A percentile compares a stretch with the other conserved stretches of the same genome.
phyloP scores from a whole-genome alignment of 2,797 vertebrate genomes.

The Amazonetta brasiliensis region DNA sequence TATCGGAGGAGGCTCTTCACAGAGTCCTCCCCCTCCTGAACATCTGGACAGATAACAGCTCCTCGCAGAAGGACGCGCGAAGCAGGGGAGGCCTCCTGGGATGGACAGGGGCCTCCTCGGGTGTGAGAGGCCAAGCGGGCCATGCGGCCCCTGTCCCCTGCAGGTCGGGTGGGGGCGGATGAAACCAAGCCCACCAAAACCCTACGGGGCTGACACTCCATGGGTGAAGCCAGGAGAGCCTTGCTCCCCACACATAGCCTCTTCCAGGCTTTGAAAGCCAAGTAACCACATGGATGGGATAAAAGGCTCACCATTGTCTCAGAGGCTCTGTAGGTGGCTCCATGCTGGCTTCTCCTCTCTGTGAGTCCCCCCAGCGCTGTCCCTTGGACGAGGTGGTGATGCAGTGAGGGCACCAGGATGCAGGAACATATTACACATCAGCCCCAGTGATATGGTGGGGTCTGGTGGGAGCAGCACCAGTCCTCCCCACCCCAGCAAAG shows the following conservation, averaged over 20 bases:
- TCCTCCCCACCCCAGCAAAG: not conserved
- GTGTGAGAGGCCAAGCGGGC: not conserved
- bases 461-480: not conserved
- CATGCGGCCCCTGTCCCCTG: accelerated
- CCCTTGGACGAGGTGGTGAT: not conserved
- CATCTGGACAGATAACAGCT: slow-evolving; percentile 61
- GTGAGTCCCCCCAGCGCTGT: accelerated
- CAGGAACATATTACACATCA: not conserved
- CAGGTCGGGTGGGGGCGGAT: not conserved
- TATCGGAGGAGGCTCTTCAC: slow-evolving; percentile 40
- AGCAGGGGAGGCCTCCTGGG: not conserved
- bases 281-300: not conserved
- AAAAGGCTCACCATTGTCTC: not conserved
- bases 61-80: slow-evolving; percentile 10
- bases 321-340: not conserved
- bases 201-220: accelerated
- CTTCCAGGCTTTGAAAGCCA: not conserved
- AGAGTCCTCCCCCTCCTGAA: slow-evolving; percentile 50
- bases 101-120: not conserved
- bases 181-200: not conserved
- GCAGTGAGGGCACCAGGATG: no score
- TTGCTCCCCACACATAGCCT: not conserved
- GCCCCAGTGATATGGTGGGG: not conserved
- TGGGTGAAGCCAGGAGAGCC: not conserved
- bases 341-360: not conserved